Percentiles rank a stretch among this genome's conserved stretches.
These are phyloP conservation scores for Thalassophryne amazonica DNA, from an alignment of 2,797 vertebrate genomes.

Conservation along the genomic window DNA sequence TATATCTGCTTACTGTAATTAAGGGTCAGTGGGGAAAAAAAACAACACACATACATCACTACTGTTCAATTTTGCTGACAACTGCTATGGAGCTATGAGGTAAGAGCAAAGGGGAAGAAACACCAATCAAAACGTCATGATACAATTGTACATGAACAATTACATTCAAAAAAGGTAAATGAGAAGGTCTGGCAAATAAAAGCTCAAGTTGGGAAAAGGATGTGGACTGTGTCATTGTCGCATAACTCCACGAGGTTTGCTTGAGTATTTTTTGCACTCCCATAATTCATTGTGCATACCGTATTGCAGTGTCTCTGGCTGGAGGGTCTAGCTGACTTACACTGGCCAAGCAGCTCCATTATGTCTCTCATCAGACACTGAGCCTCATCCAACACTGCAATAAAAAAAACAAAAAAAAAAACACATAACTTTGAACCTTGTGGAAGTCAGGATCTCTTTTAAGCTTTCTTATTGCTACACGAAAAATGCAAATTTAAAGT, in stretches of 20 bases:
- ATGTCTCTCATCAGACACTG: conserved; percentile 43
- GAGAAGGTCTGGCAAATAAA: neutral
- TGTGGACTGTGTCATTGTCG: neutral
- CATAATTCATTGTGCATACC: conserved; percentile 22
- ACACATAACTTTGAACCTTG: too few species aligned
- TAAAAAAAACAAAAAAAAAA: conserved; percentile 21
- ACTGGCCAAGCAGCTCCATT: conserved; percentile 37
- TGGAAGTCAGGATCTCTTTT: neutral
- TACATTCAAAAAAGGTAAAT: neutral
- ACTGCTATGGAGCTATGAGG: too few species aligned
- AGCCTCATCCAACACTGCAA: conserved; percentile 58
- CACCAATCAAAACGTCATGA: neutral
- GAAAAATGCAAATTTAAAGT: too few species aligned
- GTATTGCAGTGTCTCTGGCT: neutral
- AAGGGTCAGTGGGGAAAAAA: too few species aligned
- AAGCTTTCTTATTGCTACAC: too few species aligned
- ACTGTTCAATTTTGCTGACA: too few species aligned
- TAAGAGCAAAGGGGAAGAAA: too few species aligned
- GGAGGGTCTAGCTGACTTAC: neutral
- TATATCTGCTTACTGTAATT: too few species aligned
- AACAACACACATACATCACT: too few species aligned
- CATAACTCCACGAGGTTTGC: neutral
- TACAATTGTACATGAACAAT: neutral
- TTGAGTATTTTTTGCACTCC: neutral
- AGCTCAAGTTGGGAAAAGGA: neutral